phyloP scores from a whole-genome alignment of 2,797 vertebrate species.

The Hybognathus amarus region DNA sequence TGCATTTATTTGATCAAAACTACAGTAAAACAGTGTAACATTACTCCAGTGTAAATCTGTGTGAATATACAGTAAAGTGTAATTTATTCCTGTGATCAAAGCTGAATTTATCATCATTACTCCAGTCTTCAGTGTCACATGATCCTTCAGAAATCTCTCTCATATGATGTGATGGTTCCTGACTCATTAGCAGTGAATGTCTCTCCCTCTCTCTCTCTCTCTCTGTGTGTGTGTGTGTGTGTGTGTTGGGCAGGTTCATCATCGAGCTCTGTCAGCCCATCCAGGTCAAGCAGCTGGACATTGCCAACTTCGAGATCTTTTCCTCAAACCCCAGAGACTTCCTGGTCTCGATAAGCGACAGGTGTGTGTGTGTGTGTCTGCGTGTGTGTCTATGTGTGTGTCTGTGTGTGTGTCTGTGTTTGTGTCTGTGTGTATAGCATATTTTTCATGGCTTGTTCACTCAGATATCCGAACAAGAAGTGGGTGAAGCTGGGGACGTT shows the following conservation, averaged over 20 bases:
- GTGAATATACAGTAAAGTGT: too few species aligned
- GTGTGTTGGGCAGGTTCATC: conserved; percentile 85
- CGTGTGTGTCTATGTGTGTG: neutral
- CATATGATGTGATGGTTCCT: too few species aligned
- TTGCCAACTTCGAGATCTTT: conserved; percentile 98
- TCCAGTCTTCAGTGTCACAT: too few species aligned
- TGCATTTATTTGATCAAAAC: too few species aligned
- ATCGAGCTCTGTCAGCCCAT: conserved; percentile 98
- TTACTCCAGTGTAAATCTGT: too few species aligned
- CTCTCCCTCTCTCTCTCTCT: neutral
- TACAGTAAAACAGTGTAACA: too few species aligned
- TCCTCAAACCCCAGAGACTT: conserved; percentile 99
- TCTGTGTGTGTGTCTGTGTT: neutral
- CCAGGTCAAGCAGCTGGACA: conserved; percentile 96
- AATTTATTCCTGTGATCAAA: too few species aligned
- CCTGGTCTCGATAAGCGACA: conserved; percentile 95
- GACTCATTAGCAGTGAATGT: too few species aligned
- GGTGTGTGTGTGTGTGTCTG: conserved; percentile 72
- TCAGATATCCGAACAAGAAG: conserved; percentile 95
- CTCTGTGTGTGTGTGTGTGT: neutral
- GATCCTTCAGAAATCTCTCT: too few species aligned
- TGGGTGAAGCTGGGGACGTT: conserved; percentile 97
- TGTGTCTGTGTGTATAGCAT: neutral
- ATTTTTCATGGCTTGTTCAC: conserved; percentile 7
- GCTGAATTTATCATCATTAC: too few species aligned